phyloP scores from a whole-genome alignment of 64 coral and sea anemone genomes.

The Stichodactyla mertensii region DNA sequence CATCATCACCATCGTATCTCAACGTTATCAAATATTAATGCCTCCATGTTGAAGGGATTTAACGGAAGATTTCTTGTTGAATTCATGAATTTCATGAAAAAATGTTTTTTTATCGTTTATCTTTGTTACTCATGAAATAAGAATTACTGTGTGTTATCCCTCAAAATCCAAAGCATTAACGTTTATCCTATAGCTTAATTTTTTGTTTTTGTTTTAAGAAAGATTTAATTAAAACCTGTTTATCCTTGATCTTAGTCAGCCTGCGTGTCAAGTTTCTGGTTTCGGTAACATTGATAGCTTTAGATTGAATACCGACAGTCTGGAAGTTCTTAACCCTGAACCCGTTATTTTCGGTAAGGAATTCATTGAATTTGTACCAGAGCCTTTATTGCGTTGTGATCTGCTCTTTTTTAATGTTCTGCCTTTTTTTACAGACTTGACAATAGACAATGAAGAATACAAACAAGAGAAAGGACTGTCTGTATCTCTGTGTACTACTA shows the following conservation, averaged over 20 bases:
- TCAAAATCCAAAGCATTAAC: background rate
- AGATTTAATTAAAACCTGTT: background rate
- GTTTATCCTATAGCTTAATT: background rate
- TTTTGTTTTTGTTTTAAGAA: background rate
- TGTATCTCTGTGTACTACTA: conserved; percentile 17
- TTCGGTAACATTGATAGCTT: conserved; percentile 43
- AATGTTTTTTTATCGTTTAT: too few relatives aligned
- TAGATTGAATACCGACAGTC: conserved; percentile 16
- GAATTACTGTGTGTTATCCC: background rate
- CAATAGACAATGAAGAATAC: conserved; percentile 29
- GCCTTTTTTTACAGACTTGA: conserved; percentile 15
- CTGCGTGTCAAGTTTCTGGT: conserved; percentile 37
- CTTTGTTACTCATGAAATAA: too few relatives aligned
- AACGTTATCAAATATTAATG: too few relatives aligned
- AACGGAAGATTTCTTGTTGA: too few relatives aligned
- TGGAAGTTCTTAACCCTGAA: conserved; percentile 32
- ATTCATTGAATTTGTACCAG: background rate
- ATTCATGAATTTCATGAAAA: too few relatives aligned
- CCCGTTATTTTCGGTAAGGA: conserved; percentile 38
- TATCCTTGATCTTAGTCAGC: conserved; percentile 38
- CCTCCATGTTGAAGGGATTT: too few relatives aligned
- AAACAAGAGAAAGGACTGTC: conserved; percentile 22
- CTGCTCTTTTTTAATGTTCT: background rate
- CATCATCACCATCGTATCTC: too few relatives aligned
- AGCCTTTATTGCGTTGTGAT: background rate